phyloP scores from a whole-genome alignment of 2,888 invertebrate genomes.

The Ophonus ardosiacus region DNA sequence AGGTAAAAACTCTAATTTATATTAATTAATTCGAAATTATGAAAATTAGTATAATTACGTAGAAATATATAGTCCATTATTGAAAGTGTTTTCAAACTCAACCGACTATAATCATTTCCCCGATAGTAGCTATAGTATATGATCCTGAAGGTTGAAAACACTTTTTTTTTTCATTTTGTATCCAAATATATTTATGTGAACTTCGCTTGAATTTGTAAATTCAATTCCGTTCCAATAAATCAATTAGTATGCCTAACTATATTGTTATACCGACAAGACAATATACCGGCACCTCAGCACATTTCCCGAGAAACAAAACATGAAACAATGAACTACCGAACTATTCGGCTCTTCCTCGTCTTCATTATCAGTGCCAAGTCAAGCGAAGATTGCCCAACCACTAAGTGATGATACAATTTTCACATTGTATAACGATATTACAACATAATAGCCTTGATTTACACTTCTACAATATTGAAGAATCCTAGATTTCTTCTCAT shows the following conservation, averaged over 20 bases:
- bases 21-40: no score
- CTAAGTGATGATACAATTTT: conserved; percentile 45
- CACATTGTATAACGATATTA: conserved; percentile 42
- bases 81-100: no score
- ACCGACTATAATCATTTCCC: no score
- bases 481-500: conserved; percentile 13
- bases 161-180: not conserved
- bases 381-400: conserved; percentile 50
- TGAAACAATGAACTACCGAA: conserved; percentile 39
- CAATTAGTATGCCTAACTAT: conserved; percentile 13
- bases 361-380: conserved; percentile 53
- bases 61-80: no score
- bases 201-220: not conserved
- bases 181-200: not conserved
- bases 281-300: conserved; percentile 1
- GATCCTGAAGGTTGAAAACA: no score
- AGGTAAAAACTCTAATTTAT: no score
- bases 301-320: conserved; percentile 36
- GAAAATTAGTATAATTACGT: no score
- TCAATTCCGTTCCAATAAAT: conserved; percentile 6
- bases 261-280: conserved; percentile 27
- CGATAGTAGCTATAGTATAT: no score
- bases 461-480: conserved; percentile 12
- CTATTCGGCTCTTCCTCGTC: conserved; percentile 34
- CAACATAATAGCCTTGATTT: conserved; percentile 43